A percentile compares a stretch with the other conserved stretches of the same genome.
Conservation (phyloP, 2,113 vertebrate genomes). For the Callocephalon fimbriatum region DNA sequence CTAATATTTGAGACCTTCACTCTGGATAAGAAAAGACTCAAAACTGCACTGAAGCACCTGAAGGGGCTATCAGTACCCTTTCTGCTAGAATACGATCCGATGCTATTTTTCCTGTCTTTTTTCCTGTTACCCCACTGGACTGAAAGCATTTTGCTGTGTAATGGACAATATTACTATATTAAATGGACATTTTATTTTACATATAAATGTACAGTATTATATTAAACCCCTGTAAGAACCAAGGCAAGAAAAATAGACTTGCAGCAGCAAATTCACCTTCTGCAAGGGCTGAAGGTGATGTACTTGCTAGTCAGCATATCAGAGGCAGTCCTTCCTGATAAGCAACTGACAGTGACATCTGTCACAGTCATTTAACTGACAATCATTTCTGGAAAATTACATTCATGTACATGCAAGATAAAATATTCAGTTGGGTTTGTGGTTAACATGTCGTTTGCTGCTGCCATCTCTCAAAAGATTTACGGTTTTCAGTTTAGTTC, state of each 20-base stretch:
- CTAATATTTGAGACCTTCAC: neutral
- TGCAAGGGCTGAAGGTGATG: neutral
- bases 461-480: neutral
- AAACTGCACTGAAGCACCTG: neutral
- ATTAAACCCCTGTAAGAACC: neutral
- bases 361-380: neutral
- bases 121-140: neutral
- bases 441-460: neutral
- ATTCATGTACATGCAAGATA: constrained; percentile 28
- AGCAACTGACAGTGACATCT: neutral
- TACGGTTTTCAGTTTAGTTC: neutral
- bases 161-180: neutral
- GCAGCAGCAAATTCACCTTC: neutral
- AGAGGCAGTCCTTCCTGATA: neutral
- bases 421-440: constrained; percentile 39
- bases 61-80: neutral
- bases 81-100: neutral
- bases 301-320: neutral
- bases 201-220: neutral
- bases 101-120: neutral
- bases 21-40: neutral
- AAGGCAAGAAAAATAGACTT: neutral
- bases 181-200: neutral
- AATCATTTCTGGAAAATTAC: neutral
- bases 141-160: neutral